Evolutionary conservation across 2,797 vertebrate species (phyloP), one percentile per base, ranked within the genome.

Genomic region (Macrochelys suwanniensis): DNA sequence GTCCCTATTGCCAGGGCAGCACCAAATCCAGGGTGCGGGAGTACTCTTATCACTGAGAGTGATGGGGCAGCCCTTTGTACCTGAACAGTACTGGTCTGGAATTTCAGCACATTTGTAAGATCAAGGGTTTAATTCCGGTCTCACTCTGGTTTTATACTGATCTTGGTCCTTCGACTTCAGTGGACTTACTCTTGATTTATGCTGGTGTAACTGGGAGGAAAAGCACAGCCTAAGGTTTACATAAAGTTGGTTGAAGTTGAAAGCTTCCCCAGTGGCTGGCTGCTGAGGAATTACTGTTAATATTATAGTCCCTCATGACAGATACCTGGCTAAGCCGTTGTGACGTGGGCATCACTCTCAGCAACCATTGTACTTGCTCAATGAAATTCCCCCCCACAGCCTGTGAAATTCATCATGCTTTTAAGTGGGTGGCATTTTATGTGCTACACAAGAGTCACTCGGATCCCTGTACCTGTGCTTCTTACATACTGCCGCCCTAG

Each of bases 241-340:
- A 28, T 47, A 84, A 45, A 42, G 11, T 25, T 71, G 19, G 10
- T 5, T 23, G 68, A 71, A 42, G 51, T 3, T 71, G 51, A 42
- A 77, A 26, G 26, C 74, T 77, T 26, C 11, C 45, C 45, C 25
- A 49, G 74, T 31, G 74, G 28, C 25, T 42, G 37, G 26, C 74
- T 49, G 74, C 25, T 47, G 45, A 15, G 13, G 74, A 71, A 71
- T 71, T 71, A 37, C 23, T n/a, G 37, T 42, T 71, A 71, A 26
- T n/a, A 15, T 54, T 51, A 37, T 53, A n/a, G 0, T 4, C 4
- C 13, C 51, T 95, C 26, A 4, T 0, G 0, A 0, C 83, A 9
- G n/a, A 71, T 82, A 47, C 33, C 12, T 71, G 90, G 4, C 65
- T 85, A 83, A 85, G 76, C 82, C 11, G 47, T 21, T 49, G 31